phyloP scores from a whole-genome alignment of 30 jellyfish, hydroid and myxozoan species.

The Sanderia malayensis region DNA sequence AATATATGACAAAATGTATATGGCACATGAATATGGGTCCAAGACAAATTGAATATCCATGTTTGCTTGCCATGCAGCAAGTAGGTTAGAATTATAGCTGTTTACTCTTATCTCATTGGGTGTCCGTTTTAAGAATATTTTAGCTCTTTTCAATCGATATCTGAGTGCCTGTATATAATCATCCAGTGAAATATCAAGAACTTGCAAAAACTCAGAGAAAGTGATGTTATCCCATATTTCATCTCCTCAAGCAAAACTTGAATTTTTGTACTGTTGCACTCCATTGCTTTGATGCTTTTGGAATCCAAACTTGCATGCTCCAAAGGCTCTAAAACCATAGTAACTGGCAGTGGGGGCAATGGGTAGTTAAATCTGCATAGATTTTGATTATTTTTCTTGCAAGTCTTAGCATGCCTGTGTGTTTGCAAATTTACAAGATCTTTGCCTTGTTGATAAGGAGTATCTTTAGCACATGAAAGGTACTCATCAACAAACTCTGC shows the following conservation, averaged over 20 bases:
- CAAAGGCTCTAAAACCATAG: constrained; percentile 28
- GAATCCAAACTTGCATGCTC: constrained; percentile 7
- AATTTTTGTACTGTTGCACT: not conserved
- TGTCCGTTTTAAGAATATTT: constrained; percentile 22
- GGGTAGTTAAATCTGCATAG: constrained; percentile 44
- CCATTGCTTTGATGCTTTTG: not conserved
- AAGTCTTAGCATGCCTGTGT: constrained; percentile 67
- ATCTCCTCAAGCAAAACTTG: constrained; percentile 29
- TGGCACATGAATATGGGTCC: constrained; percentile 53
- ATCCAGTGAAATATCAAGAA: constrained; percentile 11
- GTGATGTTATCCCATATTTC: constrained; percentile 27
- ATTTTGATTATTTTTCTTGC: constrained; percentile 30
- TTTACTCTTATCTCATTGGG: constrained; percentile 23
- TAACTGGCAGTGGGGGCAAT: constrained; percentile 42
- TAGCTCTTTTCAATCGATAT: constrained; percentile 28
- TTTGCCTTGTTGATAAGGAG: constrained; percentile 11
- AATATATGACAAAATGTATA: constrained; percentile 31
- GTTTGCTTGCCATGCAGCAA: constrained; percentile 46
- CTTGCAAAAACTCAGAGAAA: constrained; percentile 6
- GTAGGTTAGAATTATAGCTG: constrained; percentile 24
- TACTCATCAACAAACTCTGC: constrained; percentile 26
- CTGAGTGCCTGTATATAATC: constrained; percentile 11
- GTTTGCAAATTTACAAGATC: constrained; percentile 29
- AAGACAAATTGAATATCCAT: constrained; percentile 42
- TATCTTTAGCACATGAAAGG: constrained; percentile 17